Evolutionary conservation across 2,113 vertebrate genomes (phyloP).

Genomic region (Garra rufa): DNA sequence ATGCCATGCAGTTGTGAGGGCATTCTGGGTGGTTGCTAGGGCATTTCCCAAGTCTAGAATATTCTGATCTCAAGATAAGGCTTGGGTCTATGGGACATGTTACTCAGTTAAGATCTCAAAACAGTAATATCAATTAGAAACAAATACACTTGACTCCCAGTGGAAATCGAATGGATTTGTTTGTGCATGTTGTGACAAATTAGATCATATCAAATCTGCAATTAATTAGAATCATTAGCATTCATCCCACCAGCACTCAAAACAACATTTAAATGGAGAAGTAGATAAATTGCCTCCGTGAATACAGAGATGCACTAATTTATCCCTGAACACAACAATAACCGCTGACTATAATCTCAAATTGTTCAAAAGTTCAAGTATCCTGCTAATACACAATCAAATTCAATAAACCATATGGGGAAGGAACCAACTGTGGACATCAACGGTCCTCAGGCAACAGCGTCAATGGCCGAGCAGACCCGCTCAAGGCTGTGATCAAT

Average conservation of each 20-base stretch:
- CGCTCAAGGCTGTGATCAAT: conserved; percentile 69
- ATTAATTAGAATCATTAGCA: conserved; percentile 9
- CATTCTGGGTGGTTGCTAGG: neutral
- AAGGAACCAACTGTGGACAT: conserved; percentile 12
- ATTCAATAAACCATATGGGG: neutral
- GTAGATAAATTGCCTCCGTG: neutral
- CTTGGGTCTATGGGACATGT: neutral
- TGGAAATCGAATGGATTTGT: neutral
- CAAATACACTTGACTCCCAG: neutral
- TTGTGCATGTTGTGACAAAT: conserved; percentile 21
- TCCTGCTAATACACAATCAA: conserved; percentile 5
- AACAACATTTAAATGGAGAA: neutral
- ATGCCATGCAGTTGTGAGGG: neutral
- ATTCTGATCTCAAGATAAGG: neutral
- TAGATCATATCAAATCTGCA: conserved; percentile 17
- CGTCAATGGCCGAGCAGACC: neutral
- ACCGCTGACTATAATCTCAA: neutral
- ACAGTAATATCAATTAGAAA: conserved; percentile 1
- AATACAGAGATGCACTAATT: neutral
- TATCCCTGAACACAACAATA: neutral
- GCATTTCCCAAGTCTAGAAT: neutral
- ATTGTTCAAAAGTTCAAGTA: neutral
- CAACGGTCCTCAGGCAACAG: neutral
- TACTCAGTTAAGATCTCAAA: conserved; percentile 26
- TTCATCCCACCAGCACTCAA: conserved; percentile 16